phyloP scores from a whole-genome alignment of 2,888 invertebrate genomes.

The Chrysodeixis includens region DNA sequence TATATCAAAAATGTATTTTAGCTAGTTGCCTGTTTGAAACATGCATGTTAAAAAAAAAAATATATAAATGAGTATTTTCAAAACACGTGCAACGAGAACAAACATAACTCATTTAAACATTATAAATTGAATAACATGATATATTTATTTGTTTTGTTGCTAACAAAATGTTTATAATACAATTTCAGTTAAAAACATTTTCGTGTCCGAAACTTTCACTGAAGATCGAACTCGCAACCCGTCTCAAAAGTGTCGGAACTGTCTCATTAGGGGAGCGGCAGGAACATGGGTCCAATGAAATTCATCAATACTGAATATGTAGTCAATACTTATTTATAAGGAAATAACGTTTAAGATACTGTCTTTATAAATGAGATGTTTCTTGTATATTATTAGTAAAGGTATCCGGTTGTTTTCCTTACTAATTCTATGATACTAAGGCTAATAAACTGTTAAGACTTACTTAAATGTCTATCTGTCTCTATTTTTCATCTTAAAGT shows the following conservation, averaged over 20 bases:
- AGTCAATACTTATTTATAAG: slow-evolving; percentile 13
- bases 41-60: too few species aligned
- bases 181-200: slow-evolving; percentile 34
- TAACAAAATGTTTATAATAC: slow-evolving; percentile 2
- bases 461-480: too few species aligned
- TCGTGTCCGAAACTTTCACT: slow-evolving; percentile 39
- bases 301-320: slow-evolving; percentile 33
- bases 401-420: too few species aligned
- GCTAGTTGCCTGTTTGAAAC: too few species aligned
- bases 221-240: slow-evolving; percentile 48
- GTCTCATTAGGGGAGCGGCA: slow-evolving; percentile 41
- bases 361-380: not conserved
- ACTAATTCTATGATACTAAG: too few species aligned
- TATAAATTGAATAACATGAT: not conserved
- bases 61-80: not conserved
- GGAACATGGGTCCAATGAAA: slow-evolving; percentile 46
- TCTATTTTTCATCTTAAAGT: too few species aligned
- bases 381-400: too few species aligned
- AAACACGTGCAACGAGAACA: not conserved
- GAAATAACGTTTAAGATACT: not conserved
- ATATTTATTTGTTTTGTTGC: not conserved
- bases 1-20: too few species aligned
- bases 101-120: not conserved
- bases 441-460: too few species aligned
- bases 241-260: slow-evolving; percentile 48